Base-by-base conservation (phyloP, 2,113 vertebrate genomes). In the Lagopus leucura region DNA sequence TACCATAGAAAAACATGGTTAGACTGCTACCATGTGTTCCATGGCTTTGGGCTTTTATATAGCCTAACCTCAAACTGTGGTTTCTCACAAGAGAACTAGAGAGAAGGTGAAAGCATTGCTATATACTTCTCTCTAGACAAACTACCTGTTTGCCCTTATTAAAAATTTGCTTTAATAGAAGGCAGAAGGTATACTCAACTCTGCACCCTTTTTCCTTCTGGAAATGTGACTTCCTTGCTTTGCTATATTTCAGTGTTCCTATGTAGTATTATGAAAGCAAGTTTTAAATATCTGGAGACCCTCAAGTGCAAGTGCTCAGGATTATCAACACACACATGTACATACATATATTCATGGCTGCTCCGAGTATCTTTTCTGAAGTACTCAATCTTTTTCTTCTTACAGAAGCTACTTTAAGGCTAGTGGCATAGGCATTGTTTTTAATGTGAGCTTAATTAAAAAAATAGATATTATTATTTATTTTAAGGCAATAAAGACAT, bases 141-240 rank as follows among this genome's bases (percentile, higher is more conserved):
- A n/a, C 11, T 8, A 13, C n/a, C n/a, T 66, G 30, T 43, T 85
- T 74, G 50, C 55, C 36, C 13, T 58, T 38, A 87, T 10, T 21
- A 57, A 76, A 87, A 55, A 43, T 32, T 61, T 80, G 34, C 47
- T 89, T 91, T 94, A 88, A 61, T 75, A 78, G 79, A 80, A 67
- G 4, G 3, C 72, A 78, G 79, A 80, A 67, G 4, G 3, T 20
- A 3, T 38, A 24, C 18, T 65, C 47, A 79, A 50, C 21, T 87
- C 38, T 86, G 34, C 18, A 45, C 48, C 10, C 34, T 90, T 16
- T 74, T 95, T 24, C 40, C 42, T 85, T 19, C 54, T 79, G 72
- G 54, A 94, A 91, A 71, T n/a, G 71, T 76, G 71, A 87, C 60
- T 93, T 93, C 21, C 19, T 20, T 55, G 13, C 32, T 61, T 78